A percentile compares a stretch with the other conserved stretches of the same genome.
Evolutionary conservation across 2,888 invertebrate species (phyloP).

Genomic region (Bombyx huttoni): DNA sequence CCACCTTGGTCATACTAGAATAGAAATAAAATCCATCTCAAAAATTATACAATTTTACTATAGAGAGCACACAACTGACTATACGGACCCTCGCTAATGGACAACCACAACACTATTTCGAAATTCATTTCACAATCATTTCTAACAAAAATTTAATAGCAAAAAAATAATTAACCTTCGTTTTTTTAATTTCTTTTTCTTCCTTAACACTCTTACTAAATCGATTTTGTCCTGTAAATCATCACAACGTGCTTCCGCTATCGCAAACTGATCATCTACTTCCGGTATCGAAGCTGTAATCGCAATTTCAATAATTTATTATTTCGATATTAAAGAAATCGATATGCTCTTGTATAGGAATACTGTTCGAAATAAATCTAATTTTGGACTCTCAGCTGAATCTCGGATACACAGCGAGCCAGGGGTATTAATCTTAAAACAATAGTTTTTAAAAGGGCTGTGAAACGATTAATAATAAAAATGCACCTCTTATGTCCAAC

Average conservation of each 20-base stretch:
- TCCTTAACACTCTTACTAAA: conserved; percentile 46
- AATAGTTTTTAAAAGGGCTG: background rate
- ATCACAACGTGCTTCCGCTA: conserved; percentile 50
- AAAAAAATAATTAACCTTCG: conserved; percentile 29
- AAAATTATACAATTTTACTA: no score
- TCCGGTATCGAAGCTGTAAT: conserved; percentile 44
- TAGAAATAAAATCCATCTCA: background rate
- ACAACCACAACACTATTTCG: background rate
- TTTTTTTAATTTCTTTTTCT: conserved; percentile 50
- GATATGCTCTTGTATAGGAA: no score
- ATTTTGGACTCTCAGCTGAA: no score
- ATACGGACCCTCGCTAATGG: background rate
- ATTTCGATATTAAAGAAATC: background rate
- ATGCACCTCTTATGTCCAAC: conserved; percentile 40
- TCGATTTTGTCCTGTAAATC: conserved; percentile 56
- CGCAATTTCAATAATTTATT: background rate
- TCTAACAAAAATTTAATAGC: background rate
- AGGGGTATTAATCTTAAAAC: background rate
- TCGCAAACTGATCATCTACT: conserved; percentile 47
- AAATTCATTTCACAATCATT: background rate
- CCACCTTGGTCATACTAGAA: conserved; percentile 43
- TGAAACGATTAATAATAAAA: background rate
- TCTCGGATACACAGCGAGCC: no score
- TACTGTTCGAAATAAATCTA: no score
- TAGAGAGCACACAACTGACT: no score